A percentile compares a stretch with the other conserved stretches of the same genome.
Evolutionary conservation across 2,888 invertebrate species (phyloP).

Genomic region (Oxycera nigricornis): DNA sequence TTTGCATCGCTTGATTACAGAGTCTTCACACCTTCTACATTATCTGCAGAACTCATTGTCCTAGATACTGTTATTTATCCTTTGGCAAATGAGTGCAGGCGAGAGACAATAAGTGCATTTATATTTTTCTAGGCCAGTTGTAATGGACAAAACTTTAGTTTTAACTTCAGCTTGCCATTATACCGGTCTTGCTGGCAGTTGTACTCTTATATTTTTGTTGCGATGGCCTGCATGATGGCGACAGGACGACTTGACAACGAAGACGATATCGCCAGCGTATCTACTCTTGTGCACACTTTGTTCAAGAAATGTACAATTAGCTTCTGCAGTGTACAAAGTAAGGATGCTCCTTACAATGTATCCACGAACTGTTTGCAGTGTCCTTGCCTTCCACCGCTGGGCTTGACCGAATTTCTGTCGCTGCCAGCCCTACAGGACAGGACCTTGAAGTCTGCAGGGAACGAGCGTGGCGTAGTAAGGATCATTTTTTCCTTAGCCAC

Average conservation of each 20-base stretch:
- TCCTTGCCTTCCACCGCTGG: too few species aligned
- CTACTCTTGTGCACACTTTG: too few species aligned
- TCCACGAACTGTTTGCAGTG: too few species aligned
- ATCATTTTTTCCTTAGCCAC: not conserved
- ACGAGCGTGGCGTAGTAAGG: slow-evolving; percentile 19
- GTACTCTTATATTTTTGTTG: too few species aligned
- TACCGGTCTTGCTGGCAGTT: slow-evolving; percentile 4
- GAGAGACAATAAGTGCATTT: not conserved
- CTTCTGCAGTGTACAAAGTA: slow-evolving; percentile 31
- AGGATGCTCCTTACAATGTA: too few species aligned
- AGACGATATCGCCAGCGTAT: too few species aligned
- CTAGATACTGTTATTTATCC: not conserved
- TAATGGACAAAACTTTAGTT: slow-evolving; percentile 3
- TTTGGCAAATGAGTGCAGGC: too few species aligned
- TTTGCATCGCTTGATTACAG: slow-evolving; percentile 28
- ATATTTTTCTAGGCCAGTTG: not conserved
- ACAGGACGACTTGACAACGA: not conserved
- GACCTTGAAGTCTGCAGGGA: too few species aligned
- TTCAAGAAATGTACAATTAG: slow-evolving; percentile 33
- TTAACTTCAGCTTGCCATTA: slow-evolving; percentile 16
- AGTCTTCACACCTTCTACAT: slow-evolving; percentile 13
- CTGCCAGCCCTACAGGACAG: too few species aligned
- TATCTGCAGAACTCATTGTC: slow-evolving; percentile 10
- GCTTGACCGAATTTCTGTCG: slow-evolving; percentile 24
- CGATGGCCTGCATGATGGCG: slow-evolving; percentile 21